Evolutionary conservation across 2,113 vertebrate genomes (phyloP).

Genomic region (Stictonetta naevosa): DNA sequence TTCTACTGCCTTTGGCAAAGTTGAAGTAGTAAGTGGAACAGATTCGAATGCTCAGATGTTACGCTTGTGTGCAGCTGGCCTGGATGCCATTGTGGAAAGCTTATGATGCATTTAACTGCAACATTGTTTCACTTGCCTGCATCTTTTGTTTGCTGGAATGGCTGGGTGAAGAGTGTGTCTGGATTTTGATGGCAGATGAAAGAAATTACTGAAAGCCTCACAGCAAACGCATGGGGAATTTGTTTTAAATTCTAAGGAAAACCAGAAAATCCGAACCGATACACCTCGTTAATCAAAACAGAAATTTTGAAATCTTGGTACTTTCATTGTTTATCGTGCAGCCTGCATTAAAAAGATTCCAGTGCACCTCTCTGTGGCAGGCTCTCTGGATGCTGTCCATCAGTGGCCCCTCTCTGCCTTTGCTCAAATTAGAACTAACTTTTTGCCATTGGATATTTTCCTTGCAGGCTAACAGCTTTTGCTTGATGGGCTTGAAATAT

Average conservation of each 20-base stretch:
- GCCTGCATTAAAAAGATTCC: fast-evolving
- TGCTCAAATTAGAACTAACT: not conserved
- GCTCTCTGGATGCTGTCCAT: not conserved
- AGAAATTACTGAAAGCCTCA: not conserved
- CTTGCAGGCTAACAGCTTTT: not conserved
- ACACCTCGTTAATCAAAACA: not conserved
- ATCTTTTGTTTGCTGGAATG: not conserved
- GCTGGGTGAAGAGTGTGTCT: not conserved
- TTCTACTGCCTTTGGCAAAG: constrained; percentile 12
- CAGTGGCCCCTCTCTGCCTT: not conserved
- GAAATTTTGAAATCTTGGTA: not conserved
- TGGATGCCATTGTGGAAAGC: not conserved
- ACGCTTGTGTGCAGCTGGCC: not conserved
- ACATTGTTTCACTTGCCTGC: not conserved
- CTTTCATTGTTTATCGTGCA: not conserved
- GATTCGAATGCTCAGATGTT: not conserved
- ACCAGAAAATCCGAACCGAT: not conserved
- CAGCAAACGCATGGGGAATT: not conserved
- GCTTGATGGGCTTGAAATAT: not conserved
- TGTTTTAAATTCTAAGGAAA: not conserved
- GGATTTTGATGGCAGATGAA: not conserved
- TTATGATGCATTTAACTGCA: constrained; percentile 12
- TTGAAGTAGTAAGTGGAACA: constrained; percentile 24
- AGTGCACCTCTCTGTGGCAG: fast-evolving
- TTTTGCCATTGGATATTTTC: not conserved